A percentile compares a stretch with the other conserved stretches of the same genome.
phyloP scores from a whole-genome alignment of 2,113 vertebrate species.

The Zootoca vivipara region DNA sequence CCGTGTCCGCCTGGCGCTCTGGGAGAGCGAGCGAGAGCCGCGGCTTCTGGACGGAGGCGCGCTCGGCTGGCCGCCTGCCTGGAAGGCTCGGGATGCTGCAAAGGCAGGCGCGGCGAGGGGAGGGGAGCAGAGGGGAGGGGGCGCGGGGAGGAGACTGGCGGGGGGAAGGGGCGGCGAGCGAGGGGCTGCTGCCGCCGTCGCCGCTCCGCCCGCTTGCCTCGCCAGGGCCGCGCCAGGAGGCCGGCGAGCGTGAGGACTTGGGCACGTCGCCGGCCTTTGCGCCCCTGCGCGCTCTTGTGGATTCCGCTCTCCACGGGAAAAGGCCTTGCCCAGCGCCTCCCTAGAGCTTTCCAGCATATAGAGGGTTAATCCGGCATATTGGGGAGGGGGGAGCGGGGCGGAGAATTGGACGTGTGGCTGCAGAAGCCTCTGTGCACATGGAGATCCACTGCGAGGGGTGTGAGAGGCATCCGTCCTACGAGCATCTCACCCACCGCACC shows the following conservation, averaged over 20 bases:
- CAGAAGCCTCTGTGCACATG: too few species aligned
- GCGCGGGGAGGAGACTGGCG: background rate
- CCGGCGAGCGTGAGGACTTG: background rate
- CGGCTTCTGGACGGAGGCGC: background rate
- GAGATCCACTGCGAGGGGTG: too few species aligned
- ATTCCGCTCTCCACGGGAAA: background rate
- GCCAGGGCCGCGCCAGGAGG: background rate
- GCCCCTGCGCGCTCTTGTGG: background rate
- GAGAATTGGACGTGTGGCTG: too few species aligned
- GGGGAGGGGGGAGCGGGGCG: too few species aligned
- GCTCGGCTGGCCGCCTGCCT: background rate
- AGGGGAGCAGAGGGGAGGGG: background rate
- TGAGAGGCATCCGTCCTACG: too few species aligned
- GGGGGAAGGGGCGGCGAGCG: background rate
- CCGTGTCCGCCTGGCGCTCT: background rate
- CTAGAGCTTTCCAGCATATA: background rate
- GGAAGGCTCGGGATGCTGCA: background rate
- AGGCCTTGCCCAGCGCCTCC: too few species aligned
- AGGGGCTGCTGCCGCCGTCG: too few species aligned
- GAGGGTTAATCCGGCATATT: background rate
- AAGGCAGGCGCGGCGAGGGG: background rate
- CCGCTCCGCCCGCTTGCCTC: background rate
- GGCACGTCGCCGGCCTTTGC: background rate
- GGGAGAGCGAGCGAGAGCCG: background rate
- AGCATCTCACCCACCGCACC: background rate